phyloP scores from a whole-genome alignment of 2,797 vertebrate genomes.

The Rallus crepitans region DNA sequence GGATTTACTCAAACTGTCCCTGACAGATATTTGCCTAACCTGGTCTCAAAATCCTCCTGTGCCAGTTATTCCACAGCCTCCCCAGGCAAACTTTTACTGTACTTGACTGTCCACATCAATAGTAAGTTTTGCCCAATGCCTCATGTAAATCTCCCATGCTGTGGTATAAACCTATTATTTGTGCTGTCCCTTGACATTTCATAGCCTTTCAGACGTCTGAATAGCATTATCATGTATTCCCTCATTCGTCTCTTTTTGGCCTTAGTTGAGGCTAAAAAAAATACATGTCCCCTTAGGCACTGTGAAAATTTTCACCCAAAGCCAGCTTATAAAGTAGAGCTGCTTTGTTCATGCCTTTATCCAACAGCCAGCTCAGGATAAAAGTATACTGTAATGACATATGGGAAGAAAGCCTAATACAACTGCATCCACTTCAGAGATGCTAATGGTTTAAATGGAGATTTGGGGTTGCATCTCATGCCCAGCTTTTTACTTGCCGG shows the following conservation, averaged over 20 bases:
- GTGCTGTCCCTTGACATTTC: constrained; percentile 49
- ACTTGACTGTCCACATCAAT: constrained; percentile 1
- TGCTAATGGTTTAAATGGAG: neutral
- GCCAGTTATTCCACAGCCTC: neutral
- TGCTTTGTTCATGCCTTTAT: constrained; percentile 40
- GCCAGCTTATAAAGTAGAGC: neutral
- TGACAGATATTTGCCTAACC: constrained; percentile 25
- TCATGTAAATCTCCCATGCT: neutral
- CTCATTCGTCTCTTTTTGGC: neutral
- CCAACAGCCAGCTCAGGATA: constrained; percentile 10
- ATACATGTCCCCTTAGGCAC: constrained; percentile 2
- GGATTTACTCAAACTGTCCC: constrained; percentile 1
- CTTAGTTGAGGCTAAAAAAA: constrained; percentile 15
- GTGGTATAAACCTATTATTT: constrained; percentile 53
- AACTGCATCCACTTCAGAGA: neutral
- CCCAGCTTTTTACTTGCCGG: neutral
- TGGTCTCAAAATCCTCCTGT: constrained; percentile 31
- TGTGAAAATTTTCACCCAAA: constrained; percentile 36
- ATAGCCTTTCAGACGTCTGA: constrained; percentile 31
- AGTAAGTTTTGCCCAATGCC: constrained; percentile 32
- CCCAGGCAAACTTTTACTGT: neutral
- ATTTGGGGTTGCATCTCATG: neutral
- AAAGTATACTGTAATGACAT: neutral
- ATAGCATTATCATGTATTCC: constrained; percentile 3
- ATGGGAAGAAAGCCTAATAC: neutral